A percentile compares a stretch with the other conserved stretches of the same genome.
Conservation (phyloP, 2,797 vertebrate genomes). For the Enteromius trimaculatus region DNA sequence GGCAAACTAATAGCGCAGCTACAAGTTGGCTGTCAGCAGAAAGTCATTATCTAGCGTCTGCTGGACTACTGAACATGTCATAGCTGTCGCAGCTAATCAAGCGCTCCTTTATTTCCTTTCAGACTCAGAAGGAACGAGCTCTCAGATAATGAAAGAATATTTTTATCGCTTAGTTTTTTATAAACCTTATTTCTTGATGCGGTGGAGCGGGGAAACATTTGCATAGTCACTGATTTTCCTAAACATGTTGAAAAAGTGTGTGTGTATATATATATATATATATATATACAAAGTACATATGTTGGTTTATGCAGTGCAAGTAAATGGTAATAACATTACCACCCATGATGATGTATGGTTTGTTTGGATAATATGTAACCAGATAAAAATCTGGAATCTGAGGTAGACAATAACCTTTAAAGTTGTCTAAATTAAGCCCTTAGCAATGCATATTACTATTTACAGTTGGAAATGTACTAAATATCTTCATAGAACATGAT, state of each 20-base stretch:
- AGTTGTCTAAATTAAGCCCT: no score
- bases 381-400: no score
- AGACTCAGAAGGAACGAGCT: slow-evolving; percentile 18
- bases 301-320: no score
- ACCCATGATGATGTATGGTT: no score
- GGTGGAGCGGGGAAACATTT: neutral
- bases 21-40: slow-evolving; percentile 67
- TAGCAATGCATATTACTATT: no score
- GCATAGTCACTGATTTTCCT: neutral
- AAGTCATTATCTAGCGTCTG: slow-evolving; percentile 69
- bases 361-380: no score
- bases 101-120: slow-evolving; percentile 54
- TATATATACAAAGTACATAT: no score
- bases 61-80: slow-evolving; percentile 58
- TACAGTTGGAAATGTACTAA: no score
- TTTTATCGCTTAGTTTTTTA: slow-evolving; percentile 28
- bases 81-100: slow-evolving; percentile 57
- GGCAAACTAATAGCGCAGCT: slow-evolving; percentile 67
- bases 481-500: no score
- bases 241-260: neutral
- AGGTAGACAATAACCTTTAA: no score
- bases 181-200: neutral
- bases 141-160: slow-evolving; percentile 26
- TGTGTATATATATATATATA: neutral
- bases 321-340: no score